Conservation (phyloP, 2,888 invertebrate species). For the Latheticus oryzae region DNA sequence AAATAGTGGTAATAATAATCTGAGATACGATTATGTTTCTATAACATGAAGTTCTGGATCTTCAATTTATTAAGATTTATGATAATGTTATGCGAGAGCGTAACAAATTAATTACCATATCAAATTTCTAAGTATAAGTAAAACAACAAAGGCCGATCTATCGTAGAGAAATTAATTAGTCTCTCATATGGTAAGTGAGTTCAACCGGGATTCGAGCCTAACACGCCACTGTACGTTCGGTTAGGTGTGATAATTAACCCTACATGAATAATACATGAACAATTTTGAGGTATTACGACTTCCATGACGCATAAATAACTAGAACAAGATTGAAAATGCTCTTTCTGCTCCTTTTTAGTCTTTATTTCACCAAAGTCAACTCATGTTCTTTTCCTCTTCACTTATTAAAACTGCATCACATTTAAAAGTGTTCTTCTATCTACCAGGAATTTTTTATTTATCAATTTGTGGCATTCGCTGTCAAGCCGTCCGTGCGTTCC, state of each 20-base stretch:
- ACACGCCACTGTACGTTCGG: conserved; percentile 32
- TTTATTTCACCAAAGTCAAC: too few species aligned
- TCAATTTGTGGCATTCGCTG: conserved; percentile 34
- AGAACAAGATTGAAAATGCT: too few species aligned
- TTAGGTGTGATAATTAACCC: conserved; percentile 46
- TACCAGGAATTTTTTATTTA: conserved; percentile 36
- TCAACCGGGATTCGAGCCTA: conserved; percentile 31
- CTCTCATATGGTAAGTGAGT: conserved; percentile 43
- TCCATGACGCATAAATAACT: conserved; percentile 35
- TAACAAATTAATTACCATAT: conserved; percentile 42
- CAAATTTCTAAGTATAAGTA: conserved; percentile 39
- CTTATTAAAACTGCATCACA: conserved; percentile 28
- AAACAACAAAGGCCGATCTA: conserved; percentile 36
- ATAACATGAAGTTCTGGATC: conserved; percentile 8
- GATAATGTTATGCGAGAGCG: conserved; percentile 33
- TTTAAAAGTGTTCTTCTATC: conserved; percentile 18
- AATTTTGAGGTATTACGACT: conserved; percentile 44
- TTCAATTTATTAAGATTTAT: conserved; percentile 35
- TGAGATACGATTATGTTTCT: conserved; percentile 7
- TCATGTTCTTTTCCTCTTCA: too few species aligned
- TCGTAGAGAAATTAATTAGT: conserved; percentile 43
- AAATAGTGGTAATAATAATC: conserved; percentile 24
- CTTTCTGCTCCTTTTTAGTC: too few species aligned
- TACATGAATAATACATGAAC: conserved; percentile 50
- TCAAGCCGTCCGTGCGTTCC: conserved; percentile 41